Evolutionary conservation across 2,888 invertebrate species (phyloP).

Genomic region (Orthosia gothica): DNA sequence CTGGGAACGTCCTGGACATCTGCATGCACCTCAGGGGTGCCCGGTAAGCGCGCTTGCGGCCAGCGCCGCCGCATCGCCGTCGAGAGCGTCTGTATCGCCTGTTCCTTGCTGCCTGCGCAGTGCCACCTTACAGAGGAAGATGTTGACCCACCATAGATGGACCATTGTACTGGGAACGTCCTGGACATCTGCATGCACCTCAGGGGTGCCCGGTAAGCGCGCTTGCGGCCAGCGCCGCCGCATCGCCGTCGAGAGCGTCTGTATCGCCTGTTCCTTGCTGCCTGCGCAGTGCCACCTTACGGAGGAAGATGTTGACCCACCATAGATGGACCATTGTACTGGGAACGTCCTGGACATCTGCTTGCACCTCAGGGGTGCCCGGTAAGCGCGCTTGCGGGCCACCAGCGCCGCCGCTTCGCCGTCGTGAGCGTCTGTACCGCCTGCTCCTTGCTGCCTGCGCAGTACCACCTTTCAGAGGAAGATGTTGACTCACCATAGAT

Average conservation of each 20-base stretch:
- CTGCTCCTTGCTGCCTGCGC: constrained; percentile 91
- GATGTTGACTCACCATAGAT: constrained; percentile 75
- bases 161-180: constrained; percentile 74
- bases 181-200: constrained; percentile 87
- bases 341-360: constrained; percentile 83
- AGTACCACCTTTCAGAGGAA: constrained; percentile 86
- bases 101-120: constrained; percentile 92
- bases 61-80: constrained; percentile 86
- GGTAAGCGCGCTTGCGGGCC: constrained; percentile 88
- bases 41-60: constrained; percentile 88
- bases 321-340: constrained; percentile 74
- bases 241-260: constrained; percentile 86
- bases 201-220: constrained; percentile 87
- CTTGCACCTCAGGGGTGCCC: constrained; percentile 86
- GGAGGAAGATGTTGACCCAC: constrained; percentile 69
- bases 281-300: constrained; percentile 91
- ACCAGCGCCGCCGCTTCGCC: constrained; percentile 86
- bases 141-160: constrained; percentile 76
- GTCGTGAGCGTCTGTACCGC: constrained; percentile 85
- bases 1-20: constrained; percentile 80
- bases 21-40: constrained; percentile 87
- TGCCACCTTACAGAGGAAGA: constrained; percentile 83
- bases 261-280: constrained; percentile 89
- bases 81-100: constrained; percentile 85
- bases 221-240: constrained; percentile 88